Base-by-base conservation (phyloP, 1,140 invertebrate species). In the Nylanderia fulva region DNA sequence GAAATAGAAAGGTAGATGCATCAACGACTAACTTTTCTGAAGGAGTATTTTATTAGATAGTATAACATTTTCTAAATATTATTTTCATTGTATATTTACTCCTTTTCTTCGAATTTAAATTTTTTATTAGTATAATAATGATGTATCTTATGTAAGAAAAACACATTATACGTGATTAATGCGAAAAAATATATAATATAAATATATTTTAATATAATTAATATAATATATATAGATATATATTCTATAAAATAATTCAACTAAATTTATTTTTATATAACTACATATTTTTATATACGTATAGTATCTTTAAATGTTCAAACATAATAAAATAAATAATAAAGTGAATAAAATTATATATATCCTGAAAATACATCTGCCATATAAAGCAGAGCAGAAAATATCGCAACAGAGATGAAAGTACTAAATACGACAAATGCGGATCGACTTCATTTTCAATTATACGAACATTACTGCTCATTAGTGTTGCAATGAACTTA, bases 401-500 rank as follows among this genome's bases (percentile, higher is more conserved):
- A 27, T 36, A 63, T 48, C 9, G 24, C 13, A 77, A 54, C 15
- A 48, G 15, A 79, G 33, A 68, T 27, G 45, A 68, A 68, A 72
- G 58, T 29, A 7, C 24, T 36, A 42, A 82, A 42, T n/a, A n/a
- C 52, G 52, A 21, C 48, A 56, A 68, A 69, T 29, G 21, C 15
- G 27, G 18, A 72, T 58, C 15, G 24, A 45, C 66, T 33, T 42
- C 45, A 79, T n/a, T 82, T 82, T 58, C 36, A 82, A 58, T 80
- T 80, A 82, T 58, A 42, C 52, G 27, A 21, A 72, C 21, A 21
- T 80, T 58, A 29, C 8, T 45, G 27, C 24, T 72, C 52, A 72
- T 71, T 82, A 82, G 29, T 60, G 33, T 45, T 21, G 36, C 66
- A 82, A 82, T 72, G 39, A 39, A 72, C 52, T 8, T 72, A 82